Evolutionary conservation across 2,797 vertebrate genomes (phyloP), one percentile per base, ranked within the genome.

Genomic region (Chaenodraco wilsoni): DNA sequence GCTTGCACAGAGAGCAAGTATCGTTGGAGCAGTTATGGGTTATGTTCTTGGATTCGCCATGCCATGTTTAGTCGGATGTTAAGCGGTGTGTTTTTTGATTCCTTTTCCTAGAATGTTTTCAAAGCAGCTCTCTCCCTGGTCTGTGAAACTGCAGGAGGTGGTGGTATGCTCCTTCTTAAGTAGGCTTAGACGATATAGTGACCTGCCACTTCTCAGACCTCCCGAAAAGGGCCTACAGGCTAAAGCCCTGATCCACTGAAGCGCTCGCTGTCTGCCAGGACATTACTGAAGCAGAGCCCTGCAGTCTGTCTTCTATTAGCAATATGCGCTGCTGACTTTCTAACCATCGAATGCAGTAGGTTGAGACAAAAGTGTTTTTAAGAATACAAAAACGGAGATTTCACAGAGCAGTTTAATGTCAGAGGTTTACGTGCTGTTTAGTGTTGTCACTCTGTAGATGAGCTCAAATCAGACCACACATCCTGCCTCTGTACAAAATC

Each of bases 381-480:
- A 73, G 70, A 89, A 84, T 76, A 76, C 78, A 84, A 85, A n/a
- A 61, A 86, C 76, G 89, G 89, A 90, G 80, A 66, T 85, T 86
- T 82, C 64, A 44, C 88, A 89, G 88, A 87, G 61, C 80, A 85
- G 75, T 89, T 88, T 78, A 84, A 85, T 93, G 88, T 92, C 92
- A 90, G 84, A 83, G 87, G 92, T 92, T 94, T 95, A 94, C 91
- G 90, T 92, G 90, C 92, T 94, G 94, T 86, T 94, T 82, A 89
- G 90, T 91, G 91, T 94, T 89, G 94, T 94, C 91, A 87, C 88
- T 89, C 21, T 66, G 40, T 49, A 70, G 87, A 95, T 93, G 95
- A 94, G 94, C 93, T 94, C 93, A 93, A 91, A 87, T 81, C 76
- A 77, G 96, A 96, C 96, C 96, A 97, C 96, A 97, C 96, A 96